Conservation (phyloP, 2,797 vertebrate species). For the Hafferia zeledoni region DNA sequence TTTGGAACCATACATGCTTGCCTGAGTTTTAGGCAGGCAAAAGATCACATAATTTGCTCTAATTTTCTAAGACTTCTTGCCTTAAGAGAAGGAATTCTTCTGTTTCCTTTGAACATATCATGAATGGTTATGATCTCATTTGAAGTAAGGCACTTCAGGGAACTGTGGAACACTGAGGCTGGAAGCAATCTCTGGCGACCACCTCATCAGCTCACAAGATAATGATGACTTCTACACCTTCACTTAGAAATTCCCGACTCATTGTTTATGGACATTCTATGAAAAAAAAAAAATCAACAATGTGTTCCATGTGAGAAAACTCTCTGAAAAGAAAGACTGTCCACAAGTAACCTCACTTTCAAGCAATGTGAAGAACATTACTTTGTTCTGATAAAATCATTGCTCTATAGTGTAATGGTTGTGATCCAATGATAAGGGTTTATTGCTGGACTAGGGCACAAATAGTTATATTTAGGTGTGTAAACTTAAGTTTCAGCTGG, state of each 20-base stretch:
- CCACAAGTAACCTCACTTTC: not conserved
- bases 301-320: rapidly evolving
- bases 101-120: not conserved
- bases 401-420: not conserved
- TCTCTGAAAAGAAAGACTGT: not conserved
- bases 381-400: not conserved
- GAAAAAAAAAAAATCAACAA: not conserved
- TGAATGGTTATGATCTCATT: not conserved
- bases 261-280: not conserved
- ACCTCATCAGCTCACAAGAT: not conserved
- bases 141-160: not conserved
- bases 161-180: not conserved
- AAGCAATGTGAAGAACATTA: not conserved
- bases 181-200: not conserved
- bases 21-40: not conserved
- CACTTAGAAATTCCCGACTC: not conserved
- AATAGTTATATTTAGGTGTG: not conserved
- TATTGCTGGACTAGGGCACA: not conserved
- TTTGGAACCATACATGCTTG: not conserved
- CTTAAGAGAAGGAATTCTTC: not conserved
- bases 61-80: not conserved
- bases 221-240: not conserved
- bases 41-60: not conserved
- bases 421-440: not conserved
- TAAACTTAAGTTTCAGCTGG: not conserved